Evolutionary conservation across 2,888 invertebrate genomes (phyloP), one percentile per base, ranked within the genome.

Genomic region (Sarcophaga rosellei): DNA sequence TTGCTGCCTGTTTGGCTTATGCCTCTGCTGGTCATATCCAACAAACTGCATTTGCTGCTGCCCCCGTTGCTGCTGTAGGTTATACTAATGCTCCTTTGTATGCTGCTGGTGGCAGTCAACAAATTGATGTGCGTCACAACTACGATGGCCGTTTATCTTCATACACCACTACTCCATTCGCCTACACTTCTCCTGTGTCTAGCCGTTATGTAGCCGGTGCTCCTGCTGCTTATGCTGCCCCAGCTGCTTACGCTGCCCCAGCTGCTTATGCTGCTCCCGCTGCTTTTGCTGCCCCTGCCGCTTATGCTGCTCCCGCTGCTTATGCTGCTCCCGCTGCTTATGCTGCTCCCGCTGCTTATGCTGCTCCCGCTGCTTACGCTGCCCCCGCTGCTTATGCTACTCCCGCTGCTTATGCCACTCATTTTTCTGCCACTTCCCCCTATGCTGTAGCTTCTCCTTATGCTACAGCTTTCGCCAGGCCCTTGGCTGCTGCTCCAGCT

Each of bases 31-130:
- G 92, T 44, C 78, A 90, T 3, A 76, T 90, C 8, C 87, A 88
- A 3, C 84, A 88, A 17, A 86, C 90, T 2, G 87, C 88, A 21
- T 57, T 84, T 3, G 83, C 69, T 21, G 86, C 88, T 62, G 88
- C 86, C 45, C 88, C 89, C 3, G 89, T 90, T n/a, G 88, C 93
- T 87, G 88, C 93, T 87, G 61, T 90, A 69, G 92, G 94, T 84
- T 94, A 94, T 80, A 94, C 94, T 85, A 94, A 94, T 79, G 94
- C 94, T 82, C 94, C 92, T 11, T 81, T 93, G 20, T 92, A 90
- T 69, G 91, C 92, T 47, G 90, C 91, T 15, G 91, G 91, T 11
- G 91, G 92, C 77, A 91, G 91, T 85, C 91, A 90, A 73, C 93
- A 92, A 88, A 88, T 92, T 70, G 92, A 92, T 88, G 88, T 92